Base-by-base conservation (phyloP, 1,140 invertebrate species). In the Drosophila lacteicornis region DNA sequence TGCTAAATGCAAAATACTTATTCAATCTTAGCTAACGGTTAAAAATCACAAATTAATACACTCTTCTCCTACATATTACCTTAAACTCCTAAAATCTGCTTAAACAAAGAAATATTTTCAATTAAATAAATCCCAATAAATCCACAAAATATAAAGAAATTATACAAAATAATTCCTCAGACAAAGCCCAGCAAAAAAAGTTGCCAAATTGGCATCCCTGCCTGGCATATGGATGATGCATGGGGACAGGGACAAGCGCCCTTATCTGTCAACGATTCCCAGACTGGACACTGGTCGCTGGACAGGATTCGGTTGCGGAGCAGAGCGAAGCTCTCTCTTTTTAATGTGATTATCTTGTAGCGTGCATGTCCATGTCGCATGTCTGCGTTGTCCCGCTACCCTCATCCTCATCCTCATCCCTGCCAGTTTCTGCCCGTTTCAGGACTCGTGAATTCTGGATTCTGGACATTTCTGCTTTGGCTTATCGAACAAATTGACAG, bases 341-440 rank as follows among this genome's bases (percentile, higher is more conserved):
- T 90, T 90, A 90, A 90, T 90, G 86, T 90, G 86, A 91, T 90
- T 90, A 90, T 90, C 86, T 91, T 90, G 86, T 90, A 82, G 75
- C 85, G 67, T 88, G 84, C 84, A 80, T 88, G 84, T 88, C 80
- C 80, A 80, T 87, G 83, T 85, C 82, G 70, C 73, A 82, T 80
- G 77, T 80, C 80, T 79, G 68, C 70, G 71, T 47, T 30, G 27
- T 50, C 42, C 47, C 33, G 8, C 22, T 11, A 25, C 45, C 25
- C 17, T 4, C 58, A 46, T 45, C 53, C 17, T 4, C 58, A 46
- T 45, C 53, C 46, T 27, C 59, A 27, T 27, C 15, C n/a, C 22
- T 15, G 15, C 22, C 33, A 57, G 19, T 49, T 47, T 60, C 55
- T 17, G 22, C 22, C 51, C 25, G 17, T 50, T 22, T 19, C 47